phyloP scores from a whole-genome alignment of 2,797 vertebrate species.

The Dermochelys coriacea region DNA sequence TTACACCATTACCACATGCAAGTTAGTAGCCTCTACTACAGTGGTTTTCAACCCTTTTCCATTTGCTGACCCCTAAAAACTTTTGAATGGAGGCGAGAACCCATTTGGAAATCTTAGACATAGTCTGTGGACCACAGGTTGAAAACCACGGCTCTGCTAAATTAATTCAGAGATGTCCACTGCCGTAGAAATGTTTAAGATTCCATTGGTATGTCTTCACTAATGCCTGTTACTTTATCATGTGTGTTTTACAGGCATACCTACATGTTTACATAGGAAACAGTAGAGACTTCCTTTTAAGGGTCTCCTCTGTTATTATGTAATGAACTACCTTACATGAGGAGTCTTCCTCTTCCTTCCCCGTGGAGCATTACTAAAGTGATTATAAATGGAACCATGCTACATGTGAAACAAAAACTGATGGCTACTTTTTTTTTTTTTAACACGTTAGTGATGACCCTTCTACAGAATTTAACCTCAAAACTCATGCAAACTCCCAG shows the following conservation, averaged over 20 bases:
- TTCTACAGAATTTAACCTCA: constrained; percentile 92
- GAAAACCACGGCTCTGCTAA: not conserved
- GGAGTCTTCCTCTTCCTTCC: not conserved
- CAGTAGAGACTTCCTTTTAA: not conserved
- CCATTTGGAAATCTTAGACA: not conserved
- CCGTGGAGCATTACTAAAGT: not conserved
- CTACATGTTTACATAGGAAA: not conserved
- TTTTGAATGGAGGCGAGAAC: not conserved
- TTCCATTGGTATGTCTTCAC: not conserved
- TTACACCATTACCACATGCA: not conserved
- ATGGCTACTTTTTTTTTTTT: constrained; percentile 53
- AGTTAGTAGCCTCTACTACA: not conserved
- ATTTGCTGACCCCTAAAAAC: not conserved
- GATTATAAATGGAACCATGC: not conserved
- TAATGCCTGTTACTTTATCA: not conserved
- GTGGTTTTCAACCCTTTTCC: not conserved
- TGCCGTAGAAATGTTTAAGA: too few relatives aligned
- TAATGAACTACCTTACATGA: not conserved
- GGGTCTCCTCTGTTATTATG: not conserved
- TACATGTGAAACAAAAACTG: not conserved
- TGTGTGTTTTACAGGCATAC: not conserved
- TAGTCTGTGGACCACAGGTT: not conserved
- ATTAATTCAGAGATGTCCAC: not conserved
- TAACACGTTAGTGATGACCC: constrained; percentile 87
- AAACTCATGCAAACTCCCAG: constrained; percentile 86